Percentiles rank a stretch among this genome's conserved stretches.
phyloP scores from a whole-genome alignment of 1,140 invertebrate genomes.

The Drosophila bocki region DNA sequence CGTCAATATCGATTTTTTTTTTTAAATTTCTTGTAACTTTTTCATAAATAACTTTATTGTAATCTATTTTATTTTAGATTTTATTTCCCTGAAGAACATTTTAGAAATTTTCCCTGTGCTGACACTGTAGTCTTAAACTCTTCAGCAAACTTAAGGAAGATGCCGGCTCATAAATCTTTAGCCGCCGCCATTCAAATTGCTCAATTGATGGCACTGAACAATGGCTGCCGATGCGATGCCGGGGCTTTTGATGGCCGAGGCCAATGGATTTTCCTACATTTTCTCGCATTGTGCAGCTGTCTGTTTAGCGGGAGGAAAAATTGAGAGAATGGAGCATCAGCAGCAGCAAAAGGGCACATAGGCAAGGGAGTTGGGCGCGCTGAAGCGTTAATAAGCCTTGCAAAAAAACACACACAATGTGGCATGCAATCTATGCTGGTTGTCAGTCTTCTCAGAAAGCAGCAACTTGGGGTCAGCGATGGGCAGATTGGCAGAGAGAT shows the following conservation, averaged over 20 bases:
- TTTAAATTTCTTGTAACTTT: no score
- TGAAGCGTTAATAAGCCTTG: constrained; percentile 73
- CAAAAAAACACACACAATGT: constrained; percentile 14
- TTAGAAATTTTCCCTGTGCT: neutral
- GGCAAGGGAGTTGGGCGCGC: constrained; percentile 20
- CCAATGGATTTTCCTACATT: constrained; percentile 33
- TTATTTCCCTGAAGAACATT: neutral
- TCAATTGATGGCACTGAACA: constrained; percentile 56
- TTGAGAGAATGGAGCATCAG: constrained; percentile 6
- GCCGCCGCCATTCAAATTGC: constrained; percentile 55
- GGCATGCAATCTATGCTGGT: constrained; percentile 53
- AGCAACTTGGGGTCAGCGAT: constrained; percentile 10
- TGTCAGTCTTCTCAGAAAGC: constrained; percentile 27
- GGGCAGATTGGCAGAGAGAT: neutral
- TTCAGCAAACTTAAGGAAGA: constrained; percentile 27
- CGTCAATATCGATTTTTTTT: no score
- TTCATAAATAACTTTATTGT: no score
- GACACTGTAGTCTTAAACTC: constrained; percentile 22
- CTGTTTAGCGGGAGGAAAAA: constrained; percentile 30
- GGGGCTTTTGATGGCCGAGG: constrained; percentile 17
- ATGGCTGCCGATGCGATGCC: constrained; percentile 32
- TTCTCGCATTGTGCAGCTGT: constrained; percentile 52
- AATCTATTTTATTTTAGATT: neutral
- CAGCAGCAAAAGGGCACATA: neutral
- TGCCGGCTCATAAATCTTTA: constrained; percentile 61